phyloP scores from a whole-genome alignment of 2,888 invertebrate genomes.

The Drosophila neutralis region DNA sequence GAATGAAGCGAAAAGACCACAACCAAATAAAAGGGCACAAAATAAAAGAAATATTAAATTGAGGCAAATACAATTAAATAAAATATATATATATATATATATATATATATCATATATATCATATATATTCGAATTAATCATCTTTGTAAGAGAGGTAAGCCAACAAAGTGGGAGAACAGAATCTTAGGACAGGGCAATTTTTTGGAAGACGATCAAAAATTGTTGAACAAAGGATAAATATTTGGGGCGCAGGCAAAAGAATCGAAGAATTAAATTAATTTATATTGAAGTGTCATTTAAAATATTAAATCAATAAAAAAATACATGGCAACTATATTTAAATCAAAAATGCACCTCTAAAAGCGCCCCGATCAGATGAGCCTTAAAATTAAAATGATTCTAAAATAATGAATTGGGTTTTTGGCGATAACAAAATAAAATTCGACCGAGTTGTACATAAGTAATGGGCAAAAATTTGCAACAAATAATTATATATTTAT shows the following conservation, averaged over 20 bases:
- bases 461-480: conserved; percentile 34
- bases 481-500: conserved; percentile 33
- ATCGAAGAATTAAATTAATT: not conserved
- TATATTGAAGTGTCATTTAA: not conserved
- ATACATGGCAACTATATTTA: no score
- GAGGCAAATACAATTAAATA: not conserved
- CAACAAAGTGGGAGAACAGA: not conserved
- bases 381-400: conserved; percentile 21
- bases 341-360: not conserved
- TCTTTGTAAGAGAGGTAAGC: not conserved
- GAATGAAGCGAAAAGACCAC: conserved; percentile 29
- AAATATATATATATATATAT: not conserved
- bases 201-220: not conserved
- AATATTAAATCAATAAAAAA: not conserved
- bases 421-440: conserved; percentile 39
- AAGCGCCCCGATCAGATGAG: not conserved
- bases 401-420: conserved; percentile 12
- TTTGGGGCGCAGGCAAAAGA: not conserved
- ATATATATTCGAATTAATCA: not conserved
- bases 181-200: not conserved
- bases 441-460: conserved; percentile 42
- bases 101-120: no score
- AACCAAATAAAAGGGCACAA: conserved; percentile 31
- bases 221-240: not conserved
- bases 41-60: not conserved